Evolutionary conservation across 2,113 vertebrate species (phyloP), one percentile per base, ranked within the genome.

Genomic region (Zonotrichia leucophrys): DNA sequence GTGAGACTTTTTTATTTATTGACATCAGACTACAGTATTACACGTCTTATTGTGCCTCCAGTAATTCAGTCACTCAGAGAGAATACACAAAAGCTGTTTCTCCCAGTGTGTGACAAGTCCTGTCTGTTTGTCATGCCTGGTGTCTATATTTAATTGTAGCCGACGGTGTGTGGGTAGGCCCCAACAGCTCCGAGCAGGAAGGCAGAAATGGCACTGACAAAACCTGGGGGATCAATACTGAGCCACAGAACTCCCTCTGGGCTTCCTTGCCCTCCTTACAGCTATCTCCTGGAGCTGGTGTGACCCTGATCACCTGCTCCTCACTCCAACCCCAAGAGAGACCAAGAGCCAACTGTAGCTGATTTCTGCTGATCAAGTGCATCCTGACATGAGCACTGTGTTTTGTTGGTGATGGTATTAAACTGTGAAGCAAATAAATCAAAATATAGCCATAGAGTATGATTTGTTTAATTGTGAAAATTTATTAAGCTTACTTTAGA

Each of bases 51-150:
- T 83, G 59, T 77, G 33, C 64, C 60, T 74, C 35, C 68, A 88
- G 44, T 52, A 89, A 59, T 63, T 67, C 72, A 89, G 30, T 42
- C 37, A 23, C n/a, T 88, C 46, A 59, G 60, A 73, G 6, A 42
- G 19, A 27, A 46, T 25, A 70, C 59, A 92, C 55, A 96, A 60
- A 88, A 90, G 53, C 63, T 92, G 72, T 77, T 95, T 83, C 67
- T 80, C 35, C 28, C 30, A 17, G 19, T 59, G 46, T 66, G 35
- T 89, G 80, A 78, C 67, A 90, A 83, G 35, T 42, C 33, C 39
- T 88, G n/a, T 68, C 70, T 91, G n/a, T 83, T 90, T 69, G 47
- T 70, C 79, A 44, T 80, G 68, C 72, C 59, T 46, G 42, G 23
- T 39, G 44, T 55, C 50, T 42, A 52, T 83, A 72, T 88, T 80